These are phyloP conservation scores for Plagiodera versicolora DNA, from an alignment of 2,888 invertebrate genomes.

Conservation along the genomic window DNA sequence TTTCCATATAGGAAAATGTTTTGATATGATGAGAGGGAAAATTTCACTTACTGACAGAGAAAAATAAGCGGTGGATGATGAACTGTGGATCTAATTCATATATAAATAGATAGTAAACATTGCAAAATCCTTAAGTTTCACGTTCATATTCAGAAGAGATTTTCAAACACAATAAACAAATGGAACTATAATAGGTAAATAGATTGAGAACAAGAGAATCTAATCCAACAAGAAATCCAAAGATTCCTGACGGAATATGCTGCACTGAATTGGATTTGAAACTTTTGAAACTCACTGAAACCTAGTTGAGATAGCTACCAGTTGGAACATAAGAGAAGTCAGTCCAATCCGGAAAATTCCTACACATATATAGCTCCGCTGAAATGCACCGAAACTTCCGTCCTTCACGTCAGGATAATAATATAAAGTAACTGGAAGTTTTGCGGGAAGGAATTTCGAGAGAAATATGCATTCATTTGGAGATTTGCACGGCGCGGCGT, in stretches of 20 bases:
- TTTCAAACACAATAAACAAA: too few relatives aligned
- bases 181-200: too few relatives aligned
- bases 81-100: too few relatives aligned
- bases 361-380: not conserved
- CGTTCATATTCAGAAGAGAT: too few relatives aligned
- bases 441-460: slow-evolving; percentile 6
- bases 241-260: not conserved
- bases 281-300: not conserved
- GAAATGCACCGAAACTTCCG: not conserved
- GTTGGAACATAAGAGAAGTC: not conserved
- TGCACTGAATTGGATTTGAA: not conserved
- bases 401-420: not conserved
- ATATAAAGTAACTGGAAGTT: slow-evolving; percentile 22
- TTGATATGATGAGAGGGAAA: too few relatives aligned
- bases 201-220: too few relatives aligned
- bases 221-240: not conserved
- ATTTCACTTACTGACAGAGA: too few relatives aligned
- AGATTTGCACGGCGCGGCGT: slow-evolving; percentile 19
- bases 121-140: too few relatives aligned
- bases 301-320: not conserved
- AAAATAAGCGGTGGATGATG: too few relatives aligned
- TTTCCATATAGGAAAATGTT: too few relatives aligned
- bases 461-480: slow-evolving; percentile 21
- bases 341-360: not conserved
- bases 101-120: too few relatives aligned